phyloP scores from a whole-genome alignment of 1,140 invertebrate genomes.

The Trigoniulus corallinus region DNA sequence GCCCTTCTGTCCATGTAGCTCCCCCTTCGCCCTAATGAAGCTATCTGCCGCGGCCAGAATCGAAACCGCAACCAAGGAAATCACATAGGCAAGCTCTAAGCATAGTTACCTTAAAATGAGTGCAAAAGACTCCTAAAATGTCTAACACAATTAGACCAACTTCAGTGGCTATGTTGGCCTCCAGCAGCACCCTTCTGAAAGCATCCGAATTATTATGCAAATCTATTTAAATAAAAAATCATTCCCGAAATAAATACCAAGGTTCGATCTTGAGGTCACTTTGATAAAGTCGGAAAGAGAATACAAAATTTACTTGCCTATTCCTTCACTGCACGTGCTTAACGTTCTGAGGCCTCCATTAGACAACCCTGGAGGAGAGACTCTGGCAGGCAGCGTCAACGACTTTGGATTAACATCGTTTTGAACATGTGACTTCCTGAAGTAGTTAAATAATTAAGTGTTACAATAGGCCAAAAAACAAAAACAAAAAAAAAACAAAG shows the following conservation, averaged over 20 bases:
- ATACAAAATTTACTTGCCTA: background rate
- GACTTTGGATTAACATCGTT: slow-evolving; percentile 37
- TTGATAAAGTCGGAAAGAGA: background rate
- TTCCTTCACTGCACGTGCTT: slow-evolving; percentile 8
- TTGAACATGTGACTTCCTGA: slow-evolving; percentile 21
- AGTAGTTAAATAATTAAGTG: background rate
- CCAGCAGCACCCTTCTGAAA: slow-evolving; percentile 51
- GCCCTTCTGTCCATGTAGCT: too few species aligned
- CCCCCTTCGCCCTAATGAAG: too few species aligned
- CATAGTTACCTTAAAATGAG: slow-evolving; percentile 56
- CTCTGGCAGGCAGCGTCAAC: slow-evolving; percentile 58
- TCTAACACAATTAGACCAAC: slow-evolving; percentile 73
- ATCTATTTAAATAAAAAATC: slow-evolving; percentile 12
- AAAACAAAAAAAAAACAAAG: too few species aligned
- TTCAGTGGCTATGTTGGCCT: slow-evolving; percentile 79
- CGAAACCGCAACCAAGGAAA: too few species aligned
- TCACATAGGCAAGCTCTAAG: too few species aligned
- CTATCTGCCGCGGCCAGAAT: too few species aligned
- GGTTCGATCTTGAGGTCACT: background rate
- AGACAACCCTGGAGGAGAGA: slow-evolving; percentile 38
- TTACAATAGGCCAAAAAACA: too few species aligned
- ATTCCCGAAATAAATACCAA: background rate
- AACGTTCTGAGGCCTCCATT: slow-evolving; percentile 1
- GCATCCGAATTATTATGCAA: slow-evolving; percentile 25
- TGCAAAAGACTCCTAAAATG: slow-evolving; percentile 63